A percentile compares a stretch with the other conserved stretches of the same genome.
These are phyloP conservation scores for Microctenopoma stevenorrisi DNA, from an alignment of 2,797 vertebrate species.

Conservation along the genomic window DNA sequence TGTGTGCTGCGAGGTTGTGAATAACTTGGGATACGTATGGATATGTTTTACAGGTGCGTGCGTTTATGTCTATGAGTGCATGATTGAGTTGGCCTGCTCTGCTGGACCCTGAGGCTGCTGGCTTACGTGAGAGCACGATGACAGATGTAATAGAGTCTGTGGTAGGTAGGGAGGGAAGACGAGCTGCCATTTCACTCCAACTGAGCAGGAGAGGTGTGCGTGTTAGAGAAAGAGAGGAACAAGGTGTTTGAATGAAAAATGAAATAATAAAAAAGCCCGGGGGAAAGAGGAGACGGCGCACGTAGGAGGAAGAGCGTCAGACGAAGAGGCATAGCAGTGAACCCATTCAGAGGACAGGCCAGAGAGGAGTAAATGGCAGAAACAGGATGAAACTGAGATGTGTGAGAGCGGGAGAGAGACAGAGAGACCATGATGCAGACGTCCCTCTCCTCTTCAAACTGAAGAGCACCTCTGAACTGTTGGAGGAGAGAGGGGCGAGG, in stretches of 20 bases:
- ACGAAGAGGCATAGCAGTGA: conserved; percentile 33
- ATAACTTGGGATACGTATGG: conserved; percentile 28
- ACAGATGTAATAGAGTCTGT: conserved; percentile 70
- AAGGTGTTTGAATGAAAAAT: conserved; percentile 70
- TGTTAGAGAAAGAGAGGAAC: conserved; percentile 33
- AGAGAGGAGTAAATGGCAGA: conserved; percentile 48
- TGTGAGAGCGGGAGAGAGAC: conserved; percentile 49
- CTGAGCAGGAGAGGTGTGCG: conserved; percentile 29
- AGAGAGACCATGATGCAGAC: conserved; percentile 41
- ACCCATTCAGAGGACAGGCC: conserved; percentile 9
- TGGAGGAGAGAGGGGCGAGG: conserved; percentile 21
- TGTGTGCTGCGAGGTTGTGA: conserved; percentile 32
- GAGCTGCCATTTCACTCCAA: conserved; percentile 55
- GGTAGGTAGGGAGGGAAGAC: conserved; percentile 68
- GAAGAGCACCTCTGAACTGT: conserved; percentile 16
- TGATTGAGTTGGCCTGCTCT: conserved; percentile 59
- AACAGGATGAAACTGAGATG: conserved; percentile 73
- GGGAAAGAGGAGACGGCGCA: neutral
- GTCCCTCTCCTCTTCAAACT: conserved; percentile 27
- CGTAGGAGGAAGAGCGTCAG: conserved; percentile 29
- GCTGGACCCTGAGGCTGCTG: conserved; percentile 53
- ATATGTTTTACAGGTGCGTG: conserved; percentile 61
- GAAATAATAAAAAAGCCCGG: conserved; percentile 42
- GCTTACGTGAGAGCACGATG: conserved; percentile 61
- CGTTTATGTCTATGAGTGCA: conserved; percentile 43